These are phyloP conservation scores for Palythoa heliodiscus DNA, from an alignment of 92 coral and sea anemone genomes.

Conservation along the genomic window DNA sequence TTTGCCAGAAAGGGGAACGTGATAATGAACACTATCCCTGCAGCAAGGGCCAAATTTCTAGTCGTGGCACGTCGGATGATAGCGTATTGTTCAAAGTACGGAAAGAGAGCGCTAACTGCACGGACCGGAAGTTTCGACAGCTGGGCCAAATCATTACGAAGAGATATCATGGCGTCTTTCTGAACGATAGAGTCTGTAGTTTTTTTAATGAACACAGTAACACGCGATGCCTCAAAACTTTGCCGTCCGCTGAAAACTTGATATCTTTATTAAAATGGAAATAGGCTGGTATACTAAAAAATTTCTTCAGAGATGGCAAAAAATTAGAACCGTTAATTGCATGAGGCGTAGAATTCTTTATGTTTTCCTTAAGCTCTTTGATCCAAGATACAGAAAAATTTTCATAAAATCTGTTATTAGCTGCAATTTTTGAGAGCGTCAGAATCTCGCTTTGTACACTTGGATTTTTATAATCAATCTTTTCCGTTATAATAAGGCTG, in stretches of 20 bases:
- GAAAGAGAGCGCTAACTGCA: constrained; percentile 50
- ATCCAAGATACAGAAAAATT: constrained; percentile 76
- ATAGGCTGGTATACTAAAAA: constrained; percentile 44
- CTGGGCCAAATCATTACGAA: constrained; percentile 57
- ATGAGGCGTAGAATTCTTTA: neutral
- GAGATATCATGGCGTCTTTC: constrained; percentile 67
- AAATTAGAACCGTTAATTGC: constrained; percentile 29
- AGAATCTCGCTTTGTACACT: constrained; percentile 54
- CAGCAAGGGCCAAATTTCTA: constrained; percentile 64
- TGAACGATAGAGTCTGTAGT: constrained; percentile 55
- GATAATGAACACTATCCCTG: constrained; percentile 55
- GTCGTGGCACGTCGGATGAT: constrained; percentile 54
- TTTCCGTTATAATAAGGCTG: constrained; percentile 57
- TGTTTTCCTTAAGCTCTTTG: constrained; percentile 39
- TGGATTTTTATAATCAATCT: constrained; percentile 47
- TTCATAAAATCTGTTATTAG: constrained; percentile 56
- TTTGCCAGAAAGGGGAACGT: constrained; percentile 62
- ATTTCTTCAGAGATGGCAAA: constrained; percentile 43
- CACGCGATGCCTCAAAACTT: constrained; percentile 66
- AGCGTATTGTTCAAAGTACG: constrained; percentile 72
- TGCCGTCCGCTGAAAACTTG: constrained; percentile 48
- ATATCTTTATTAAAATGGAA: too few species aligned
- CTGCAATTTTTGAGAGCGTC: constrained; percentile 60
- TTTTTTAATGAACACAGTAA: constrained; percentile 53
- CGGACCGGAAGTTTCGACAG: constrained; percentile 53